Conservation (phyloP, 2,797 vertebrate species). For the Lophura swinhoii region DNA sequence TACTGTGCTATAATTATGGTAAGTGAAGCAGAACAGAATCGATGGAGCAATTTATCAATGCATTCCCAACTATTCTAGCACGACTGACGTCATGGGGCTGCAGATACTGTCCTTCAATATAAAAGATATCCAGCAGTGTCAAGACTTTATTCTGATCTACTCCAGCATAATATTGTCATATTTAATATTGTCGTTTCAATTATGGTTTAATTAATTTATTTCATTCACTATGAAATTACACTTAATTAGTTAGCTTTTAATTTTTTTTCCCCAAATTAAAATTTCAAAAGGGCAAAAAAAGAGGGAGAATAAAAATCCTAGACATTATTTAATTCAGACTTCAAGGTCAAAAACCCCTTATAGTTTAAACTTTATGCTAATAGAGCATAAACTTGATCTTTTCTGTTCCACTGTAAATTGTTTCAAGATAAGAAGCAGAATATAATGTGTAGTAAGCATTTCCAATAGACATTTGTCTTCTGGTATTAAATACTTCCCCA, state of each 20-base stretch:
- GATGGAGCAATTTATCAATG: conserved; percentile 94
- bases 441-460: conserved; percentile 67
- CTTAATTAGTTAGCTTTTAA: conserved; percentile 73
- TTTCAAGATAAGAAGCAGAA: conserved; percentile 58
- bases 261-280: conserved; percentile 63
- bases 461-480: conserved; percentile 68
- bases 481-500: conserved; percentile 69
- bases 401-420: conserved; percentile 59
- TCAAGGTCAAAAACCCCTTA: conserved; percentile 70
- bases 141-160: conserved; percentile 79
- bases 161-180: conserved; percentile 80
- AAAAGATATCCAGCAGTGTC: conserved; percentile 76
- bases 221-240: conserved; percentile 74
- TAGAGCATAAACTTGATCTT: conserved; percentile 58
- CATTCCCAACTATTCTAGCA: conserved; percentile 84
- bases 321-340: conserved; percentile 68
- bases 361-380: conserved; percentile 70
- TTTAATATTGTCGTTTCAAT: conserved; percentile 80
- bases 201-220: conserved; percentile 83
- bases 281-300: conserved; percentile 59
- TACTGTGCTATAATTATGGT: conserved; percentile 95
- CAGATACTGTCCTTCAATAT: conserved; percentile 84
- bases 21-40: conserved; percentile 93
- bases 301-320: conserved; percentile 60
- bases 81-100: conserved; percentile 83